Percentiles rank a stretch among this genome's conserved stretches.
These are phyloP conservation scores for Cartodere bifasciata DNA, from an alignment of 2,888 invertebrate genomes.

Conservation along the genomic window DNA sequence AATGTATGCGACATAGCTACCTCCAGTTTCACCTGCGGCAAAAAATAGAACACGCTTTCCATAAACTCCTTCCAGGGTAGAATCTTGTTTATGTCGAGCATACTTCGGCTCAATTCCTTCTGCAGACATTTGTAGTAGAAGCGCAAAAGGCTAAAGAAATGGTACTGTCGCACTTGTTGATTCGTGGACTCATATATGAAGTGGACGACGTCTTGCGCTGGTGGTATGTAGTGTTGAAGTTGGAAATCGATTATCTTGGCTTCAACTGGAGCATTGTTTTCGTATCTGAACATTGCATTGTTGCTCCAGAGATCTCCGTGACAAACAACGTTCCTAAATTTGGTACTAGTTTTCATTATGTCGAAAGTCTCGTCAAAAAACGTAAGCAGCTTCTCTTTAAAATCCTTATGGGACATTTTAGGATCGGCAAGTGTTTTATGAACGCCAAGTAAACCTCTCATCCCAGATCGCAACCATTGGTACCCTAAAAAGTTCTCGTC, in stretches of 20 bases:
- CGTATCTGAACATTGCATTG: conserved; percentile 30
- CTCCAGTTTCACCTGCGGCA: conserved; percentile 1
- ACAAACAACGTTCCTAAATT: conserved; percentile 39
- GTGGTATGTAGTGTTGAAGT: conserved; percentile 41
- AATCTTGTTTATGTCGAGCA: conserved; percentile 12
- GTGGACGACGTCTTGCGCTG: conserved; percentile 45
- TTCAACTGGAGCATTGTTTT: conserved; percentile 15
- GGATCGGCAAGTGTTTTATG: conserved; percentile 6
- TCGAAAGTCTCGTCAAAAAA: not conserved
- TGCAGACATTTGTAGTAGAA: conserved; percentile 18
- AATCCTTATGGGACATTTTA: not conserved
- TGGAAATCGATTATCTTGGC: conserved; percentile 27
- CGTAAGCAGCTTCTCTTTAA: not conserved
- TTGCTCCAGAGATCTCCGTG: conserved; percentile 50
- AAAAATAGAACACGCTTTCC: conserved; percentile 10
- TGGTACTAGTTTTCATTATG: conserved; percentile 18
- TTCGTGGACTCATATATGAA: conserved; percentile 16
- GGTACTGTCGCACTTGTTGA: conserved; percentile 13
- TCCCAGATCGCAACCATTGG: conserved; percentile 2
- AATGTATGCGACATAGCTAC: not conserved
- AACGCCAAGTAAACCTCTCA: conserved; percentile 4
- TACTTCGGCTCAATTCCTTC: conserved; percentile 11
- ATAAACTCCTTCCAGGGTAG: conserved; percentile 16
- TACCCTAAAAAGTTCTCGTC: conserved; percentile 4
- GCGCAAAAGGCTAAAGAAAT: conserved; percentile 15